A percentile compares a stretch with the other conserved stretches of the same genome.
phyloP scores from a whole-genome alignment of 1,140 invertebrate species.

The Bombus terrestris region DNA sequence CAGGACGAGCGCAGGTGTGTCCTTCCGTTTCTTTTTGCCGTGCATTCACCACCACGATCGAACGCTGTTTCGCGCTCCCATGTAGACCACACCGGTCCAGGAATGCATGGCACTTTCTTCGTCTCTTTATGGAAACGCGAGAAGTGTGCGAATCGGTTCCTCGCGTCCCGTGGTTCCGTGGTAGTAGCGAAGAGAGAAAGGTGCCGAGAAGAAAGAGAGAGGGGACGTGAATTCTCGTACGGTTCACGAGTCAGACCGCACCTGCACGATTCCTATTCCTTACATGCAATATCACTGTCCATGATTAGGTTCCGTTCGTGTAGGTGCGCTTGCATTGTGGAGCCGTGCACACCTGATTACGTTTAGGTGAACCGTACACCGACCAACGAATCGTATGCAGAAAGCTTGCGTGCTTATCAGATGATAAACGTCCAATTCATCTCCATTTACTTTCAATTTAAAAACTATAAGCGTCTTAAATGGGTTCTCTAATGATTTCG shows the following conservation, averaged over 20 bases:
- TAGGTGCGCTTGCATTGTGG: constrained; percentile 1
- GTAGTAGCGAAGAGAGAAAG: constrained; percentile 56
- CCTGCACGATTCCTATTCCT: constrained; percentile 75
- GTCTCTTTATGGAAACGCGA: constrained; percentile 78
- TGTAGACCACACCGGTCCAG: constrained; percentile 58
- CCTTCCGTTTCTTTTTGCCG: constrained; percentile 66
- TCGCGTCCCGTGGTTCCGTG: constrained; percentile 33
- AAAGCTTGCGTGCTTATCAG: constrained; percentile 30
- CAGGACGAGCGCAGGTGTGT: constrained; percentile 71
- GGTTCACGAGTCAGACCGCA: constrained; percentile 71
- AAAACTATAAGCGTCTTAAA: constrained; percentile 22
- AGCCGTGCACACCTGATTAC: constrained; percentile 50
- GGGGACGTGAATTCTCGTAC: constrained; percentile 54
- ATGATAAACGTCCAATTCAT: constrained; percentile 28
- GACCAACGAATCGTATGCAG: not conserved
- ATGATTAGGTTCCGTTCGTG: constrained; percentile 48
- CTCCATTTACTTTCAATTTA: not conserved
- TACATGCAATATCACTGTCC: constrained; percentile 63
- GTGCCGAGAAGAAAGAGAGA: constrained; percentile 35
- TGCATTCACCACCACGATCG: constrained; percentile 16
- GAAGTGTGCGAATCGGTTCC: constrained; percentile 77
- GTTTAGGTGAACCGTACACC: constrained; percentile 15
- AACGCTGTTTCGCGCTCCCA: constrained; percentile 31
- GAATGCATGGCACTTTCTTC: constrained; percentile 76
- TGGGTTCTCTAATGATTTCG: constrained; percentile 1